phyloP scores from a whole-genome alignment of 2,888 invertebrate genomes.

The Caenorhabditis panamensis region DNA sequence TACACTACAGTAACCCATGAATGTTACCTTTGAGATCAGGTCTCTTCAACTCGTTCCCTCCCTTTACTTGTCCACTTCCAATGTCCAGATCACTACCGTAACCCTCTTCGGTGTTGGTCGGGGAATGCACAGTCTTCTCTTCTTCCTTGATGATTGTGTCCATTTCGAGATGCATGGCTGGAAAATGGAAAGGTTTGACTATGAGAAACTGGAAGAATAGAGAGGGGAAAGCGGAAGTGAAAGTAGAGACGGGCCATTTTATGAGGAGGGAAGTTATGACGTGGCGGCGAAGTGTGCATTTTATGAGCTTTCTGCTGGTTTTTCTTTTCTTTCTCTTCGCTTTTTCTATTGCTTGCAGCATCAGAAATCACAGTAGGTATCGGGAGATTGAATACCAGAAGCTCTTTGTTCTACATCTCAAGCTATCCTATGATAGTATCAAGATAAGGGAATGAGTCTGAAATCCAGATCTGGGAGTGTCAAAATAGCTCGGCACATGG shows the following conservation, averaged over 20 bases:
- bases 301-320: not conserved
- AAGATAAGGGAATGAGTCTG: too few relatives aligned
- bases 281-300: not conserved
- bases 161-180: constrained; percentile 33
- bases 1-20: not conserved
- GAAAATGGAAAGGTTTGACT: not conserved
- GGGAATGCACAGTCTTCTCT: constrained; percentile 18
- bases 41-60: constrained; percentile 63
- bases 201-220: not conserved
- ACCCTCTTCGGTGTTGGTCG: constrained; percentile 30
- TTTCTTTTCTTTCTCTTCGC: not conserved
- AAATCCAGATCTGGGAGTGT: not conserved
- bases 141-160: not conserved
- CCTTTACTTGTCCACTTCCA: constrained; percentile 1
- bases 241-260: not conserved
- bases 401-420: too few relatives aligned
- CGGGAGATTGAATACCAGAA: too few relatives aligned
- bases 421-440: too few relatives aligned
- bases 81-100: constrained; percentile 45
- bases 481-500: not conserved
- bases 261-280: too few relatives aligned
- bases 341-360: not conserved
- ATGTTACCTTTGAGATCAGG: constrained; percentile 70
- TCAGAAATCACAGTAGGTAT: not conserved
- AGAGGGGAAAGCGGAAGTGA: not conserved